Evolutionary conservation across 2,113 vertebrate species (phyloP).

Genomic region (Grus americana): DNA sequence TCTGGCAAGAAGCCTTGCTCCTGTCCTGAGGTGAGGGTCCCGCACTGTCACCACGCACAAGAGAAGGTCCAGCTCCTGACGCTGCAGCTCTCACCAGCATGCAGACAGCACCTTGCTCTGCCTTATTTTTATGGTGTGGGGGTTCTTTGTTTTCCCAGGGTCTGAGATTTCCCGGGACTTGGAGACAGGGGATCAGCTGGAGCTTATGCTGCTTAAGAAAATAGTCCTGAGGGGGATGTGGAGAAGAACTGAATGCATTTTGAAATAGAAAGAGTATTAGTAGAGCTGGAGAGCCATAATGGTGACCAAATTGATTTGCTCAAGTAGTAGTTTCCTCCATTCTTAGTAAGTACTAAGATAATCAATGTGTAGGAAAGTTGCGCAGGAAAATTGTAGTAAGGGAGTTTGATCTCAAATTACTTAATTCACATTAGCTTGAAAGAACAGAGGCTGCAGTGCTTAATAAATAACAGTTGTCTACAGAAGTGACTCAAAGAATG

Average conservation of each 20-base stretch:
- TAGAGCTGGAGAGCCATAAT: neutral
- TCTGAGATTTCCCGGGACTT: neutral
- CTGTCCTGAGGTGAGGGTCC: neutral
- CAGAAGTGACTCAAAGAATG: neutral
- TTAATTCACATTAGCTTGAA: neutral
- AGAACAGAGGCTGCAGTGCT: neutral
- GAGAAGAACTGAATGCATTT: neutral
- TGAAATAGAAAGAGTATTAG: neutral
- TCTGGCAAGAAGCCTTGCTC: neutral
- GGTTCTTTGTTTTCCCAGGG: neutral
- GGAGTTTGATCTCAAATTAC: neutral
- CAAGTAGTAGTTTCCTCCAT: neutral
- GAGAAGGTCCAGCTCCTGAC: neutral
- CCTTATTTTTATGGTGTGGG: neutral
- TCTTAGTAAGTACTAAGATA: neutral
- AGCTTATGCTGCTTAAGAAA: neutral
- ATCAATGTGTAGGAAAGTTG: neutral
- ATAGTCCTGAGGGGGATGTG: rapidly evolving
- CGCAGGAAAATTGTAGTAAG: neutral
- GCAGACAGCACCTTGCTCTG: neutral
- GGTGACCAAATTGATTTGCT: neutral
- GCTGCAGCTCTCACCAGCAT: neutral
- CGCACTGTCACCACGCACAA: neutral
- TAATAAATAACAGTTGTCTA: neutral
- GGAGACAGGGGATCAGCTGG: neutral